Evolutionary conservation across 2,797 vertebrate species (phyloP), one percentile per base, ranked within the genome.

Genomic region (Paratrypauchen microcephalus): DNA sequence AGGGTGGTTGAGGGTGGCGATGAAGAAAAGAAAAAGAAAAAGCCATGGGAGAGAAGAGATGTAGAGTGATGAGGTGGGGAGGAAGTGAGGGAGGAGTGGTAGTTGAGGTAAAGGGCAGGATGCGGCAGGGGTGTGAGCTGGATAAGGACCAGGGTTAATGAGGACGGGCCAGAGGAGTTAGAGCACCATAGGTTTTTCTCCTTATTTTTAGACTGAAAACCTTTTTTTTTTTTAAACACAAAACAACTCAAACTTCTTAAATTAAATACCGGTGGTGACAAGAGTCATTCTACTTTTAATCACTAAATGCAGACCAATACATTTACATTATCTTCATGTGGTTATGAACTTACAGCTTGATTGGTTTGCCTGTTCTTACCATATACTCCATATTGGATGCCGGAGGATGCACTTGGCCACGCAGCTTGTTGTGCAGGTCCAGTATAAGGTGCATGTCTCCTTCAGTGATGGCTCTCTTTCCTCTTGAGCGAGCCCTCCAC

Each of bases 341-440:
- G 6, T 50, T 18, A 11, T 4, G n/a, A 54, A 11, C 9, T 52
- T 52, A 54, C 9, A 23, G 39, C 11, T 41, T 54, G 21, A 7
- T n/a, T 21, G 19, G 7, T 21, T 52, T 52, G 18, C 19, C 3
- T 24, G 21, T 24, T 72, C 95, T 95, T 91, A 99, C 97, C 97
- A 99, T 99, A 89, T 95, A 95, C 89, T 99, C 97, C 97, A 99
- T 99, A 92, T 99, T 98, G 74, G 97, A 96, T 71, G 97, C 96
- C 52, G 96, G 94, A 71, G 97, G 97, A 86, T 97, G 92, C 75
- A 99, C 97, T 86, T 98, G 95, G 85, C 97, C 96, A 59, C 97
- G 92, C 77, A 99, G 92, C 88, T 96, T 96, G 93, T 99, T 99
- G 92, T 99, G 97, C 71, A 99, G 92, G 89, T 99, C 96, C 88